These are phyloP conservation scores for Carettochelys insculpta DNA, from an alignment of 2,113 vertebrate species.

Conservation along the genomic window DNA sequence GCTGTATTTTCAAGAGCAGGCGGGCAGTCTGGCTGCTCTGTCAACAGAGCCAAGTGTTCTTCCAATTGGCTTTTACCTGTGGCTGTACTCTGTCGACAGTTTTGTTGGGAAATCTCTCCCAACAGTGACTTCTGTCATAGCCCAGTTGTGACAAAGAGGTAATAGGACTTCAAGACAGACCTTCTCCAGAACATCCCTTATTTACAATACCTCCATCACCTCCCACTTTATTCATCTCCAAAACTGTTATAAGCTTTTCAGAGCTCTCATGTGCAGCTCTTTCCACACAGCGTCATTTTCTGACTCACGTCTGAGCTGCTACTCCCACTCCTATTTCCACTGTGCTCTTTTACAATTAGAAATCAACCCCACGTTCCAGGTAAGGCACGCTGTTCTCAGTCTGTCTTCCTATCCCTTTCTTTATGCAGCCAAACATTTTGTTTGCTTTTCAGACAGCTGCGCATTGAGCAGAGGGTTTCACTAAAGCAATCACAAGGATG, in stretches of 20 bases:
- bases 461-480: neutral
- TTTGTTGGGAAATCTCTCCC: no score
- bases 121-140: no score
- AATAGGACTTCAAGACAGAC: neutral
- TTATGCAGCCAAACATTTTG: neutral
- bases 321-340: neutral
- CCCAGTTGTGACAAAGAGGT: neutral
- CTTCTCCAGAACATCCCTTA: neutral
- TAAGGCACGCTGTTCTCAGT: neutral
- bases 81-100: no score
- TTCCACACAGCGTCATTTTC: neutral
- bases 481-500: accelerated
- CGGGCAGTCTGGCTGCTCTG: no score
- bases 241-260: neutral
- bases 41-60: no score
- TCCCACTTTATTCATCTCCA: accelerated
- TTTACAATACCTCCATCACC: neutral
- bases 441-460: neutral
- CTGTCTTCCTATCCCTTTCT: neutral
- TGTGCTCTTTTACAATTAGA: neutral
- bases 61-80: no score
- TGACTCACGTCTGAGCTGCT: neutral
- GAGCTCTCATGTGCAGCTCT: neutral
- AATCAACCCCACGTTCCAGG: neutral
- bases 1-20: no score